These are phyloP conservation scores for Embidobia sp. DNA, from an alignment of 2,888 invertebrate species.

Conservation along the genomic window DNA sequence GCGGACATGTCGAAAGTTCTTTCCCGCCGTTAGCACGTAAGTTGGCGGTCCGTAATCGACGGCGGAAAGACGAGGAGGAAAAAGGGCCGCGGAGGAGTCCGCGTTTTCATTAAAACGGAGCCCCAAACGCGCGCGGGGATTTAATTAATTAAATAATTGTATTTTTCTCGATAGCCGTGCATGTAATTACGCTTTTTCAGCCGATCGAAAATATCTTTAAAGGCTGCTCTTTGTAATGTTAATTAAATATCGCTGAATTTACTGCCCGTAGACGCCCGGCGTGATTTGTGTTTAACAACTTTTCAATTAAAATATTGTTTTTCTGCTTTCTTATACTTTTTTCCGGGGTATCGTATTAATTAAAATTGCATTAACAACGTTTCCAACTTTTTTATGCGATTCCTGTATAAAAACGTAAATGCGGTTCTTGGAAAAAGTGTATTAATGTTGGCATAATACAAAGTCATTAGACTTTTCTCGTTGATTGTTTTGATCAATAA, in stretches of 20 bases:
- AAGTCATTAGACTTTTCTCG: too few relatives aligned
- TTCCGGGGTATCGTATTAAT: background rate
- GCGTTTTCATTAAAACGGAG: constrained; percentile 34
- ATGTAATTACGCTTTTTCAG: constrained; percentile 47
- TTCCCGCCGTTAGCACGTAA: constrained; percentile 29
- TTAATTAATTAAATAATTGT: constrained; percentile 57
- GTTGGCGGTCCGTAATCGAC: constrained; percentile 23
- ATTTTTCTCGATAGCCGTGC: constrained; percentile 45
- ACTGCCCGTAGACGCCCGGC: constrained; percentile 9
- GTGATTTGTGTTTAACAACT: constrained; percentile 14
- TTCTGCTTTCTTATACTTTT: background rate
- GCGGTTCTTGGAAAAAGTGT: too few relatives aligned
- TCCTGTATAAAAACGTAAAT: too few relatives aligned
- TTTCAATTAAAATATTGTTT: constrained; percentile 22
- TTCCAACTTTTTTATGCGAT: background rate
- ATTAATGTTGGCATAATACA: too few relatives aligned
- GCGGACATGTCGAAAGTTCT: constrained; percentile 4
- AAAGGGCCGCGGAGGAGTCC: constrained; percentile 6
- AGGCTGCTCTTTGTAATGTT: constrained; percentile 34
- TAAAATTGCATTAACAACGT: constrained; percentile 9
- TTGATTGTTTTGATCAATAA: too few relatives aligned
- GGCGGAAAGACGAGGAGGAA: background rate
- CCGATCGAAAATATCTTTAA: constrained; percentile 48
- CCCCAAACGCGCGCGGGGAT: constrained; percentile 10
- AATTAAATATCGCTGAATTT: constrained; percentile 40